Evolutionary conservation across 2,888 invertebrate genomes (phyloP).

Genomic region (Microctonus aethiopoides): DNA sequence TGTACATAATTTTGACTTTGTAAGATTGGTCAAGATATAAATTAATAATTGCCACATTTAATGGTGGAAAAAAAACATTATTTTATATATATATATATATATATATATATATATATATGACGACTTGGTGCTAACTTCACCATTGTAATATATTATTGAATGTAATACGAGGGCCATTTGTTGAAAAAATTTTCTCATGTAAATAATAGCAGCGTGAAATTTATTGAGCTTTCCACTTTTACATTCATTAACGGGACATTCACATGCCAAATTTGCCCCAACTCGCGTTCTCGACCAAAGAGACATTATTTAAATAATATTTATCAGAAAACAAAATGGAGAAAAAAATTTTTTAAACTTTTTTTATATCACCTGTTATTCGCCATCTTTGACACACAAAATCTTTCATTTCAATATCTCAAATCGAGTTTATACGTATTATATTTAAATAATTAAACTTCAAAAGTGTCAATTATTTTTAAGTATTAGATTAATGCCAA

Average conservation of each 20-base stretch:
- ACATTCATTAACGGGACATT: background rate
- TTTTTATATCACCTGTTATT: background rate
- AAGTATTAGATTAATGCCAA: background rate
- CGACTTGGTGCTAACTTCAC: background rate
- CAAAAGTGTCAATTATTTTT: background rate
- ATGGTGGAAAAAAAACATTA: background rate
- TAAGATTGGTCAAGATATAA: background rate
- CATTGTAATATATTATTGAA: background rate
- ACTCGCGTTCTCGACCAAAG: constrained; percentile 57
- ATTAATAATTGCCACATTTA: background rate
- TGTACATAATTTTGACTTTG: constrained; percentile 15
- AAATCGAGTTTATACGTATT: background rate
- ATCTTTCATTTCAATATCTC: background rate
- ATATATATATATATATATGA: constrained; percentile 16
- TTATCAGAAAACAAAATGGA: background rate
- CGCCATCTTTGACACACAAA: background rate
- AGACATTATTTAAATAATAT: constrained; percentile 36
- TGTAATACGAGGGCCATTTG: too few relatives aligned
- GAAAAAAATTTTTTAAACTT: background rate
- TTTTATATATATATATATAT: constrained; percentile 9
- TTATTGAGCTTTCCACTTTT: background rate
- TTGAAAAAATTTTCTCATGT: constrained; percentile 3
- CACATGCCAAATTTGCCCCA: constrained; percentile 33
- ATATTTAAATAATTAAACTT: background rate
- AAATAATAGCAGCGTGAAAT: constrained; percentile 7